Percentiles rank a stretch among this genome's conserved stretches.
Evolutionary conservation across 2,797 vertebrate species (phyloP).

Genomic region (Enteromius trimaculatus): DNA sequence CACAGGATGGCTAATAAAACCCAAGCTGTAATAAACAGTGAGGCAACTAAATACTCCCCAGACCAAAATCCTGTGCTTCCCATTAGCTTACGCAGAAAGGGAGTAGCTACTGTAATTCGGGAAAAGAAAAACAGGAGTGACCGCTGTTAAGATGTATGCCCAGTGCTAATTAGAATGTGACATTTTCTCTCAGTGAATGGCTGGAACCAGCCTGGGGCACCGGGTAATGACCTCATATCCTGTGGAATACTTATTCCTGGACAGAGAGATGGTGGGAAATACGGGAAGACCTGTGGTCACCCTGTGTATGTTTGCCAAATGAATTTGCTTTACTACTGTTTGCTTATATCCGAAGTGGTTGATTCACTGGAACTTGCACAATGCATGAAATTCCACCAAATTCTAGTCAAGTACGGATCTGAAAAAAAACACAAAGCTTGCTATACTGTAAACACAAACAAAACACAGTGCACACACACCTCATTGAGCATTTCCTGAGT

Average conservation of each 20-base stretch:
- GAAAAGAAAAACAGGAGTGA: slow-evolving; percentile 44
- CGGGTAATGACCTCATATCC: slow-evolving; percentile 78
- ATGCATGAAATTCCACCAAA: slow-evolving; percentile 25
- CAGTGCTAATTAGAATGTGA: slow-evolving; percentile 52
- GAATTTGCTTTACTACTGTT: slow-evolving; percentile 18
- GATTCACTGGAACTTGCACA: slow-evolving; percentile 49
- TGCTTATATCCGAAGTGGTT: slow-evolving; percentile 31
- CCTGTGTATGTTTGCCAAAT: slow-evolving; percentile 37
- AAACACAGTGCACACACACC: not conserved
- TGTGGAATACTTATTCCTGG: slow-evolving; percentile 70
- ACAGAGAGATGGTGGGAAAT: slow-evolving; percentile 56
- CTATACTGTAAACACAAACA: slow-evolving; percentile 30
- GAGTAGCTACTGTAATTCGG: slow-evolving; percentile 6
- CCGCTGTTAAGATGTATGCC: slow-evolving; percentile 42
- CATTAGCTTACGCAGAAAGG: slow-evolving; percentile 30
- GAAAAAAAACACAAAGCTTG: slow-evolving; percentile 6
- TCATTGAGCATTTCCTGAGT: slow-evolving; percentile 18
- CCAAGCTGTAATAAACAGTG: slow-evolving; percentile 23
- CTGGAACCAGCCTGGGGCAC: slow-evolving; percentile 64
- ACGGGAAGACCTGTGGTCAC: slow-evolving; percentile 49
- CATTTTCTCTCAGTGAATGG: slow-evolving; percentile 62
- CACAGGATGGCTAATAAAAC: slow-evolving; percentile 35
- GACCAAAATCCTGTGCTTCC: slow-evolving; percentile 9
- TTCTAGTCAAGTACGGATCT: slow-evolving; percentile 37
- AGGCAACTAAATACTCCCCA: slow-evolving; percentile 23